Percentiles rank a stretch among this genome's conserved stretches.
Conservation (phyloP, 1,140 invertebrate genomes). For the Ditylenchus dipsaci region DNA sequence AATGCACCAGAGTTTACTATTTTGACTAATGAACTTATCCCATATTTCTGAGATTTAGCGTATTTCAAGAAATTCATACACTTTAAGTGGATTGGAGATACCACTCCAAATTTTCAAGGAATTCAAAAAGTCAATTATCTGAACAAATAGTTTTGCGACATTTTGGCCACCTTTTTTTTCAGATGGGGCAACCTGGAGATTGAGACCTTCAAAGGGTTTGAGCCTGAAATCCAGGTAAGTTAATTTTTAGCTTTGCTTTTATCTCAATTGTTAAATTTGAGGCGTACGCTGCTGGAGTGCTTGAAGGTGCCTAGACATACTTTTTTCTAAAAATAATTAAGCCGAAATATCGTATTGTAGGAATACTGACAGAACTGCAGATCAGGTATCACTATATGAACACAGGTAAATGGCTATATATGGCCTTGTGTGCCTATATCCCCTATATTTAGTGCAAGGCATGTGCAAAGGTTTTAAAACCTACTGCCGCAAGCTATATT, state of each 20-base stretch:
- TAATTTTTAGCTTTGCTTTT: no score
- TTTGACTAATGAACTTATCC: no score
- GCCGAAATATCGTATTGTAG: no score
- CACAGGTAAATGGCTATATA: constrained; percentile 17
- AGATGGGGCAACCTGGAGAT: constrained; percentile 56
- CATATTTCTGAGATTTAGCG: no score
- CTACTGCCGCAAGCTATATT: constrained; percentile 46
- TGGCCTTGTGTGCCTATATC: background rate
- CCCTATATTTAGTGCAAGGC: constrained; percentile 20
- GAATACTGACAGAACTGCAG: constrained; percentile 47
- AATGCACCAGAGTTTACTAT: no score
- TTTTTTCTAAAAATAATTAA: background rate
- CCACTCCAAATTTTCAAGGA: no score
- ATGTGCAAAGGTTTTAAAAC: constrained; percentile 35
- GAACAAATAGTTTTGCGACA: background rate
- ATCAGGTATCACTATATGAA: constrained; percentile 54
- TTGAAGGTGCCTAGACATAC: constrained; percentile 39
- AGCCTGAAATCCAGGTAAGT: constrained; percentile 45
- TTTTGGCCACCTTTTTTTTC: constrained; percentile 13
- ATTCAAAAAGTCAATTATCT: background rate
- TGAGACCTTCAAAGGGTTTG: constrained; percentile 48
- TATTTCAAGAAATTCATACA: no score
- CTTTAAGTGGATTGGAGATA: no score
- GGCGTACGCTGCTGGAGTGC: constrained; percentile 53
- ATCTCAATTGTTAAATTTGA: no score